phyloP scores from a whole-genome alignment of 2,113 vertebrate species.

The Scartelaos histophorus region DNA sequence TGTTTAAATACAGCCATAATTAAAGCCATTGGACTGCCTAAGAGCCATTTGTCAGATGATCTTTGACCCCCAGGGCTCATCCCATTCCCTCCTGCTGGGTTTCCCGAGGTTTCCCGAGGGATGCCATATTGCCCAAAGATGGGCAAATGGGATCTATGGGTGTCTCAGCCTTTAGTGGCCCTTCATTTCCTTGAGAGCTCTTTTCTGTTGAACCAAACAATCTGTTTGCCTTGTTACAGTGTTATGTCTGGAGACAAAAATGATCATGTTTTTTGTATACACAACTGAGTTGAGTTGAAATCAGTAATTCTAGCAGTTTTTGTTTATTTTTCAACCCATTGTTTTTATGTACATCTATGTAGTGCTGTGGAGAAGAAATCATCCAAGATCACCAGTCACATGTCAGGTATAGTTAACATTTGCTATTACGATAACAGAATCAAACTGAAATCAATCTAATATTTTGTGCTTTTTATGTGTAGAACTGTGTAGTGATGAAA shows the following conservation, averaged over 20 bases:
- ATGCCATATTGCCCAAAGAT: conserved; percentile 28
- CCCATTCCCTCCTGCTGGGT: conserved; percentile 41
- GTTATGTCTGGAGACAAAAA: background rate
- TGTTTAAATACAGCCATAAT: background rate
- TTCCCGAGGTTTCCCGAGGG: conserved; percentile 15
- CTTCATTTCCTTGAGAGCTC: background rate
- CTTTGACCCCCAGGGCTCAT: conserved; percentile 33
- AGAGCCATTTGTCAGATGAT: conserved; percentile 10
- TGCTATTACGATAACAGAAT: too few species aligned
- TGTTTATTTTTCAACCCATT: conserved; percentile 4
- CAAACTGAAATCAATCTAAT: background rate
- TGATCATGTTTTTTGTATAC: background rate
- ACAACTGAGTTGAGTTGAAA: too few species aligned
- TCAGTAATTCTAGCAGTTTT: too few species aligned
- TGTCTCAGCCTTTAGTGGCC: conserved; percentile 14
- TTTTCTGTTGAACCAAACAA: conserved; percentile 1
- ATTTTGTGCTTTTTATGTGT: background rate
- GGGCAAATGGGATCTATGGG: conserved; percentile 44
- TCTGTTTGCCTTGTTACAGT: background rate
- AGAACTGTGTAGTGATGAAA: conserved; percentile 72
- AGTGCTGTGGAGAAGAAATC: conserved; percentile 57
- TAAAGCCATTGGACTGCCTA: background rate
- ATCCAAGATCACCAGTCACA: conserved; percentile 64
- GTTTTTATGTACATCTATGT: conserved; percentile 29
- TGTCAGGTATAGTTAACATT: conserved; percentile 63